phyloP scores from a whole-genome alignment of 37 sponge, comb jelly and placozoan genomes.

The Halisarca cf. caerulea region DNA sequence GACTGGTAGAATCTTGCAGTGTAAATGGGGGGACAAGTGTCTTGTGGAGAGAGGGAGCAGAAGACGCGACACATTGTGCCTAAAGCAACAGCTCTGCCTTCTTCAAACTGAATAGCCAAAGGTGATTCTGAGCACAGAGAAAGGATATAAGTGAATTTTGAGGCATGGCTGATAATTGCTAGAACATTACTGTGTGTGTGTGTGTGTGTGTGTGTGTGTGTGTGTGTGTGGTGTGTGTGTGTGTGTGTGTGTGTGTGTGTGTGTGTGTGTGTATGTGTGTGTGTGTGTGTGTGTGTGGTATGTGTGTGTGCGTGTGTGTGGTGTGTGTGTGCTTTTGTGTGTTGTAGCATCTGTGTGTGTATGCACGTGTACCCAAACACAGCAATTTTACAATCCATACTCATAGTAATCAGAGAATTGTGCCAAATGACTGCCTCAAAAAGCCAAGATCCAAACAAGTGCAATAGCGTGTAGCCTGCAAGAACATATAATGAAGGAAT shows the following conservation, averaged over 20 bases:
- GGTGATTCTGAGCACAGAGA: slow-evolving; percentile 19
- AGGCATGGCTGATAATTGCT: background rate
- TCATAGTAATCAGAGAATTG: background rate
- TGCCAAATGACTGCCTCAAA: slow-evolving; percentile 84
- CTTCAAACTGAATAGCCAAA: slow-evolving; percentile 50
- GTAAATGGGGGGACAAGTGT: slow-evolving; percentile 63
- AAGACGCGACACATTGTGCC: slow-evolving; percentile 84
- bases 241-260: slow-evolving; percentile 5
- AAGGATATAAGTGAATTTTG: too few species aligned
- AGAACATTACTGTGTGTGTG: background rate
- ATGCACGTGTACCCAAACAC: background rate
- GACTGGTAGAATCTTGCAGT: slow-evolving; percentile 82
- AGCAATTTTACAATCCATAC: background rate
- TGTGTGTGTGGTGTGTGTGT: too few species aligned
- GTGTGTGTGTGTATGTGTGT: background rate
- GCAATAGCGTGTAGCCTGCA: slow-evolving; percentile 77
- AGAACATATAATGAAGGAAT: too few species aligned
- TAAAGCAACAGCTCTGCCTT: slow-evolving; percentile 84
- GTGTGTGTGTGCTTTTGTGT: background rate
- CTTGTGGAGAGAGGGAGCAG: slow-evolving; percentile 64
- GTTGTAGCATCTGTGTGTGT: background rate
- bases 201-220: slow-evolving; percentile 9
- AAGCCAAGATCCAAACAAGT: slow-evolving; percentile 86
- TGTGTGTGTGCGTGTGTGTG: slow-evolving; percentile 6
- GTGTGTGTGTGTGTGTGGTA: background rate